Base-by-base conservation (phyloP, 2,113 vertebrate genomes). In the Phrynosoma platyrhinos region DNA sequence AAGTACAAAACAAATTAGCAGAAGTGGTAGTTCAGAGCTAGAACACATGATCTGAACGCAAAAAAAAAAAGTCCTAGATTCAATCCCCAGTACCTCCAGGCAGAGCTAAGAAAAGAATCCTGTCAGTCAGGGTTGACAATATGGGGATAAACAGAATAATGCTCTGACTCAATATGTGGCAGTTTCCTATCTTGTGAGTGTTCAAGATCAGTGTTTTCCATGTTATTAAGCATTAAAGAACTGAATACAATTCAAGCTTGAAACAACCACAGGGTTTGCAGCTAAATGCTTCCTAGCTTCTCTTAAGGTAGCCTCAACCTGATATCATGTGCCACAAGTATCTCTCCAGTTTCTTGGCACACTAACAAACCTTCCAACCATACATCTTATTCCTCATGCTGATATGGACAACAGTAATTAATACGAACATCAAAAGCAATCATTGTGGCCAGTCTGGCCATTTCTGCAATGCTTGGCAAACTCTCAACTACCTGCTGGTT, bases 371-470 rank as follows among this genome's bases (percentile, higher is more conserved):
- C 97, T 96, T 95, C 96, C 95, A 97, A 94, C 94, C 95, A 97
- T 93, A 90, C 91, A 93, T 94, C 92, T 93, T 95, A 81, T 94
- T 96, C 94, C 93, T 97, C 98, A 98, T 95, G 97, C 97, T 97
- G 96, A 95, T 98, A 96, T 84, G 90, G 97, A 95, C 96, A 97
- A 96, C 95, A 94, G 97, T 98, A 98, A 99, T 99, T 99, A 99
- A 99, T 98, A 98, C 95, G 97, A 98, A 98, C 97, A 98, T 98
- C 97, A 98, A 98, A 97, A 97, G 97, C 96, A 97, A 99, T 99
- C 97, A 99, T 98, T 97, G 95, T 95, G 97, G 97, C 97, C 98
- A 98, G 97, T 98, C 97, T 97, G 98, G 98, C 98, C 98, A 98
- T 98, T 98, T 98, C 97, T 97, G 97, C 90, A 97, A 97, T 97